Base-by-base conservation (phyloP, 2,797 vertebrate species). In the Apogon hyalosoma region DNA sequence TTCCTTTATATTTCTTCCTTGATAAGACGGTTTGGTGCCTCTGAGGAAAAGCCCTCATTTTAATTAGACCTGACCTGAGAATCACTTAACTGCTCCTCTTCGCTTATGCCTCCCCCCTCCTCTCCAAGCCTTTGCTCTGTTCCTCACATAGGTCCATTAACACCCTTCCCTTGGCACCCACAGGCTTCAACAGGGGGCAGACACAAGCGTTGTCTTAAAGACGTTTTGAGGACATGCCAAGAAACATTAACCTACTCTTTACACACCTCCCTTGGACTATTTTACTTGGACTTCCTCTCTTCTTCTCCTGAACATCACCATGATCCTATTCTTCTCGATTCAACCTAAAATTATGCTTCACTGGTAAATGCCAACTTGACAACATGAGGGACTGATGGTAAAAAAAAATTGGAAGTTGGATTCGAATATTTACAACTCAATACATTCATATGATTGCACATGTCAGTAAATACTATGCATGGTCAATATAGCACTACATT, bases 61-160 rank as follows among this genome's bases (percentile, higher is more conserved):
- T 93, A 93, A 92, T 93, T 92, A 92, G 86, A 92, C 85, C 87
- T 92, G 93, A 94, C 87, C 92, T 89, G 87, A 90, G 88, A 93
- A 94, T 92, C 91, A 93, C 92, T 93, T 92, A 92, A 92, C 89
- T 84, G 87, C 86, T 89, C 79, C 79, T 89, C 85, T 87, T 71
- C 41, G 69, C 83, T 83, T 79, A 78, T 64, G 80, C 77, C 84
- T 63, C 40, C 75, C 80, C 81, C 80, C 80, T 82, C 80, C 82
- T 80, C 73, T 84, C 83, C 59, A 48, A 89, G 86, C 77, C 67
- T 86, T 82, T 58, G 73, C 88, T 89, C 89, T 80, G 82, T 70
- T 90, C 90, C 86, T 92, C 90, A 88, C 92, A 92, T 91, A 90
- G 90, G 90, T 92, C 92, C 92, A 93, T 93, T 93, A 93, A 92